Evolutionary conservation across 2,797 vertebrate genomes (phyloP).

Genomic region (Etheostoma nigrum): DNA sequence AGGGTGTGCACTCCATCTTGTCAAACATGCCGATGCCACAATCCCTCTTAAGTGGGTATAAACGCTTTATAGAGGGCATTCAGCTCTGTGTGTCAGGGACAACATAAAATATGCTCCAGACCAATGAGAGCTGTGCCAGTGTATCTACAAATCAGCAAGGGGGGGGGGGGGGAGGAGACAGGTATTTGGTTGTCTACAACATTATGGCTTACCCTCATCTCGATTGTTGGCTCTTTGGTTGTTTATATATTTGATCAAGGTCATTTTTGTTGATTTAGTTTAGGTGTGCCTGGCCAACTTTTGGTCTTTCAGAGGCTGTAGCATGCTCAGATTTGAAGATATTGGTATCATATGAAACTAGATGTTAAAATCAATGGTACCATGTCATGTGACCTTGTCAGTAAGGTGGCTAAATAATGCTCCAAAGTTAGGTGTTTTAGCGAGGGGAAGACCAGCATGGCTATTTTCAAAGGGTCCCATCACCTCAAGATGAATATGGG

Average conservation of each 20-base stretch:
- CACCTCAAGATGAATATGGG: no score
- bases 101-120: constrained; percentile 35
- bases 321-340: no score
- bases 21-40: constrained; percentile 41
- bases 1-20: constrained; percentile 28
- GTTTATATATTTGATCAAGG: constrained; percentile 4
- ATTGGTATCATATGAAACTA: no score
- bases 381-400: no score
- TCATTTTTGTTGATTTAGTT: not conserved
- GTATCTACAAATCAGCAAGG: constrained; percentile 16
- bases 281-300: no score
- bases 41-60: constrained; percentile 29
- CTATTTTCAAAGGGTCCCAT: no score
- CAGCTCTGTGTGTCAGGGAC: constrained; percentile 17
- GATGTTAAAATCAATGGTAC: no score
- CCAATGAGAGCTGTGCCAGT: constrained; percentile 12
- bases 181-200: not conserved
- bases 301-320: no score
- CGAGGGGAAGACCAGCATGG: no score
- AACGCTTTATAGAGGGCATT: constrained; percentile 50
- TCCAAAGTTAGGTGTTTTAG: no score
- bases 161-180: not conserved
- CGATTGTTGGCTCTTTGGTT: not conserved
- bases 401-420: no score
- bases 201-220: not conserved